Evolutionary conservation across 2,797 vertebrate species (phyloP), one percentile per base, ranked within the genome.

Genomic region (Spinus olivaceus): DNA sequence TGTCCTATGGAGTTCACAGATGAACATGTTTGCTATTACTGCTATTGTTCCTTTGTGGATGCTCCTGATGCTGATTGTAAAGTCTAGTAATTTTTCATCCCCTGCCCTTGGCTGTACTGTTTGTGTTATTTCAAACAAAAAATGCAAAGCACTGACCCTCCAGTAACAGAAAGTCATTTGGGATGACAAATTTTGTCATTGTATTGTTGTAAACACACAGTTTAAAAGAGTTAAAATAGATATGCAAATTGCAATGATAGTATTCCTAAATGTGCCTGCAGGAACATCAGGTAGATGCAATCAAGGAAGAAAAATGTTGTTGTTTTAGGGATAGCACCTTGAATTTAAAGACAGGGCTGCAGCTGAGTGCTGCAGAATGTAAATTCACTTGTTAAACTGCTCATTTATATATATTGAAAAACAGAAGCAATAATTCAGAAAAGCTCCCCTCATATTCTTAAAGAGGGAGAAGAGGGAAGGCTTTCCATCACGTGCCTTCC

Each of bases 221-320:
- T 92, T 94, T 88, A 44, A 92, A 93, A 61, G 37, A 86, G 76
- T 92, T 96, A 91, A 96, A 95, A 93, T 74, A 94, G 63, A 57
- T 92, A 95, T 71, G 88, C 90, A 91, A 94, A 91, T 95, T 10
- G 0, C 6, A 1, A 64, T 76, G 67, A 61, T 92, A 61, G 23
- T 56, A 72, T 79, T 90, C 77, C 28, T 71, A 83, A 90, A 88
- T 0, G 5, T 83, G 84, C 92, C 86, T 71, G 60, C 82, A 95
- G 90, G 44, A 96, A 81, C 54, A 86, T 53, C 78, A 92, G 63
- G 86, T 81, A 94, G 51, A 66, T 61, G 69, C 77, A 91, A 76
- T 88, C 76, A 72, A 42, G 63, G 46, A 86, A 96, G 93, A 87
- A 87, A 96, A 97, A 95, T 67, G 51, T 51, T 91, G 39, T 44